Evolutionary conservation across 2,888 invertebrate species (phyloP).

Genomic region (Apamea monoglypha): DNA sequence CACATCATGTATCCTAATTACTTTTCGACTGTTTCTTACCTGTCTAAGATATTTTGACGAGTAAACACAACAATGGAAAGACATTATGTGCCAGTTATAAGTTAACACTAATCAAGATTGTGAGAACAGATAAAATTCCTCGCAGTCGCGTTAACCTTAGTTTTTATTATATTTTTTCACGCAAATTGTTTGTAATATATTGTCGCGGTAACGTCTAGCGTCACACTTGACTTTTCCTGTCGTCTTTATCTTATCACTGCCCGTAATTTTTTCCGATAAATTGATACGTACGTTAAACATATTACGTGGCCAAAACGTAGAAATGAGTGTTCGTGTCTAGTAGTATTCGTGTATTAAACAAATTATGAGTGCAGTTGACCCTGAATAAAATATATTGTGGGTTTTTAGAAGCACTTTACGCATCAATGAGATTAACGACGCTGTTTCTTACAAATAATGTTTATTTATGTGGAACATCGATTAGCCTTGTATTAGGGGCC

Average conservation of each 20-base stretch:
- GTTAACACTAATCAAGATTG: conserved; percentile 44
- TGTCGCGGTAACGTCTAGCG: conserved; percentile 53
- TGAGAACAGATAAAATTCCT: conserved; percentile 34
- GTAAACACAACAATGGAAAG: conserved; percentile 37
- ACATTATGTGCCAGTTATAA: conserved; percentile 36
- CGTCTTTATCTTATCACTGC: conserved; percentile 74
- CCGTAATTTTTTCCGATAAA: conserved; percentile 69
- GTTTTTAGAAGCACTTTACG: conserved; percentile 25
- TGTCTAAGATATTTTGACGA: conserved; percentile 39
- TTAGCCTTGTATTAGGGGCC: conserved; percentile 18
- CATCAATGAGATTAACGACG: conserved; percentile 24
- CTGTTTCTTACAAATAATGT: conserved; percentile 11
- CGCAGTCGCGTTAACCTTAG: conserved; percentile 18
- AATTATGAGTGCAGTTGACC: conserved; percentile 25
- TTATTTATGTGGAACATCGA: conserved; percentile 12
- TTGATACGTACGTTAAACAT: conserved; percentile 20
- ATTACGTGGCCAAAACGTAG: conserved; percentile 15
- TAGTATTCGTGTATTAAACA: conserved; percentile 12
- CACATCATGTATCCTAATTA: background rate
- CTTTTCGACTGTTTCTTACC: conserved; percentile 41
- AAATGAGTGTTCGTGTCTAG: conserved; percentile 8
- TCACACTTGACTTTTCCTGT: conserved; percentile 54
- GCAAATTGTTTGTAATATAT: conserved; percentile 49
- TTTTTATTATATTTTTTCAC: conserved; percentile 51
- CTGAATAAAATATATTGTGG: conserved; percentile 25